Evolutionary conservation across 2,888 invertebrate genomes (phyloP).

Genomic region (Meteorus colon): DNA sequence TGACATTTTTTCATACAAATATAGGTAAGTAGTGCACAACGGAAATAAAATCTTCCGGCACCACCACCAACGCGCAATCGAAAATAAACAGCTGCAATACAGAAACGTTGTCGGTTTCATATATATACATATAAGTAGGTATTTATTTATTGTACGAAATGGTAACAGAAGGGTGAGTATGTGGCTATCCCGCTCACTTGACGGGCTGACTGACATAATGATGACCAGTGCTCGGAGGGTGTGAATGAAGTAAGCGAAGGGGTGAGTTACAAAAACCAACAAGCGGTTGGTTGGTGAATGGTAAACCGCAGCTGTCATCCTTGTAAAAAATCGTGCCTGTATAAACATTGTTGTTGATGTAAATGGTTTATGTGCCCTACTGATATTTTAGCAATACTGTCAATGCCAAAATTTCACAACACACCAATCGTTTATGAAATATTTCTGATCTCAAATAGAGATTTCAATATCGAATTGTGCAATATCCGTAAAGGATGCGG

Average conservation of each 20-base stretch:
- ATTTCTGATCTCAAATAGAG: too few species aligned
- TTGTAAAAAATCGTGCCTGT: conserved; percentile 26
- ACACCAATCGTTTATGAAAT: too few species aligned
- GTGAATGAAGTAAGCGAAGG: conserved; percentile 64
- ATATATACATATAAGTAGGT: neutral
- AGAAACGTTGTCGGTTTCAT: neutral
- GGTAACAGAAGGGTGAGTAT: conserved; percentile 21
- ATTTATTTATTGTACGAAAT: conserved; percentile 4
- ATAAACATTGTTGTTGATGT: conserved; percentile 20
- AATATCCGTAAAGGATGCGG: too few species aligned
- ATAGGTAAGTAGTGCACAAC: neutral
- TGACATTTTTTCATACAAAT: neutral
- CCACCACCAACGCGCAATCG: neutral
- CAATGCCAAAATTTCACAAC: too few species aligned
- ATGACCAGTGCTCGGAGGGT: conserved; percentile 61
- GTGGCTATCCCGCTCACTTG: conserved; percentile 47
- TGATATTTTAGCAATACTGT: neutral
- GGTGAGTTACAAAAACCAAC: conserved; percentile 55
- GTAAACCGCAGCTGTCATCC: conserved; percentile 69
- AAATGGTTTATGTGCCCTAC: neutral
- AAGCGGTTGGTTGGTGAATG: conserved; percentile 49
- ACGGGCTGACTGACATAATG: conserved; percentile 61
- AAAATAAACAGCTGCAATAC: neutral
- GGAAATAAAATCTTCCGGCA: neutral
- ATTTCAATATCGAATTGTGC: too few species aligned